These are phyloP conservation scores for Malthinus seriepunctatus DNA, from an alignment of 2,888 invertebrate genomes.

Conservation along the genomic window DNA sequence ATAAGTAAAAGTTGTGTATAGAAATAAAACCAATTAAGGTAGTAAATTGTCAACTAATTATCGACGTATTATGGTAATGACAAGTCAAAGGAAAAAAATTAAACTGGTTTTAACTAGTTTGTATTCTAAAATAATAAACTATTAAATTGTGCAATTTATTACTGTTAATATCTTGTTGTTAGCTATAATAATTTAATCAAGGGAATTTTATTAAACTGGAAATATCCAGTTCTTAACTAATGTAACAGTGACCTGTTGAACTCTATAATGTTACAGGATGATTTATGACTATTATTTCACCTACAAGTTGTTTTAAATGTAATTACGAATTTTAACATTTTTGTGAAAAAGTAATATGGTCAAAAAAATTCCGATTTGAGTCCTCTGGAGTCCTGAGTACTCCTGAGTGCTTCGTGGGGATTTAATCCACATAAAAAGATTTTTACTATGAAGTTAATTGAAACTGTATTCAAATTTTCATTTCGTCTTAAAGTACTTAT, in stretches of 20 bases:
- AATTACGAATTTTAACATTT: not conserved
- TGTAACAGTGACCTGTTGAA: conserved; percentile 39
- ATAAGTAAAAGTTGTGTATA: no score
- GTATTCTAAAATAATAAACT: not conserved
- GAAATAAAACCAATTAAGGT: no score
- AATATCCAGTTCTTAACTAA: conserved; percentile 38
- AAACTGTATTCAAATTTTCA: no score
- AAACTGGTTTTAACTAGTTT: conserved; percentile 1
- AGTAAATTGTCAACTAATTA: no score
- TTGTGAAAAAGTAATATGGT: no score
- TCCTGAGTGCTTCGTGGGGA: no score
- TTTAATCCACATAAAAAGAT: no score
- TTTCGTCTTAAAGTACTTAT: no score
- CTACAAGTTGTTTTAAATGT: conserved; percentile 2
- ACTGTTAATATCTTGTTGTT: conserved; percentile 7
- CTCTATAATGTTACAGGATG: conserved; percentile 15
- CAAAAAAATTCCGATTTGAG: no score
- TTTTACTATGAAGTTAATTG: no score
- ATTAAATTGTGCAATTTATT: conserved; percentile 12
- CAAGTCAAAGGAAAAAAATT: not conserved
- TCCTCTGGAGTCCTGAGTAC: no score
- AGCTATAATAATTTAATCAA: conserved; percentile 28
- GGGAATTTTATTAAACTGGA: conserved; percentile 41
- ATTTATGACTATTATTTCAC: not conserved
- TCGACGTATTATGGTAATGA: no score